Conservation (phyloP, 1,140 invertebrate genomes). For the Drosophila pachea region DNA sequence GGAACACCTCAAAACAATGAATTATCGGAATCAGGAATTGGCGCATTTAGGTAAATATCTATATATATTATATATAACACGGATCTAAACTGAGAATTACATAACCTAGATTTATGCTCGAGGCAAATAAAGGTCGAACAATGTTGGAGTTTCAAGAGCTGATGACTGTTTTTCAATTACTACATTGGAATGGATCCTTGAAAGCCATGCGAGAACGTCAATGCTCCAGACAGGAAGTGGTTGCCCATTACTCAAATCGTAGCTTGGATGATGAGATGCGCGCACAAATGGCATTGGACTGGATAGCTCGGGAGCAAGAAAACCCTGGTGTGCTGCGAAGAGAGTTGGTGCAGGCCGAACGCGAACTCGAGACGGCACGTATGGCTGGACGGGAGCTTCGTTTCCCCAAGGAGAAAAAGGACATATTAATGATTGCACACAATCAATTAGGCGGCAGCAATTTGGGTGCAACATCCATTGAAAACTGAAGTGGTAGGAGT, state of each 20-base stretch:
- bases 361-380: slow-evolving; percentile 93
- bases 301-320: slow-evolving; percentile 94
- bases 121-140: slow-evolving; percentile 94
- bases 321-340: slow-evolving; percentile 87
- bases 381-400: slow-evolving; percentile 93
- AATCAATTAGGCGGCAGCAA: slow-evolving; percentile 84
- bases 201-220: slow-evolving; percentile 95
- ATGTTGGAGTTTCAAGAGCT: slow-evolving; percentile 98
- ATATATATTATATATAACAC: background rate
- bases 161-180: slow-evolving; percentile 97
- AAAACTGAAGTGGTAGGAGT: slow-evolving; percentile 53
- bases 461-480: slow-evolving; percentile 78
- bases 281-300: slow-evolving; percentile 96
- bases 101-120: slow-evolving; percentile 88
- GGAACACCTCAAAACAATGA: slow-evolving; percentile 84
- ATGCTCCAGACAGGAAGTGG: slow-evolving; percentile 95
- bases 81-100: background rate
- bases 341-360: slow-evolving; percentile 90
- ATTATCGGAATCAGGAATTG: slow-evolving; percentile 91
- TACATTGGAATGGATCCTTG: slow-evolving; percentile 97
- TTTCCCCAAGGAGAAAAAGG: slow-evolving; percentile 97
- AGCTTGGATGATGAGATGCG: slow-evolving; percentile 96
- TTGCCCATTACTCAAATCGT: slow-evolving; percentile 95
- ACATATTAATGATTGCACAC: slow-evolving; percentile 93
- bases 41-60: slow-evolving; percentile 87